Percentiles rank a stretch among this genome's conserved stretches.
Conservation (phyloP, 2,113 vertebrate species). For the Scopus umbretta region DNA sequence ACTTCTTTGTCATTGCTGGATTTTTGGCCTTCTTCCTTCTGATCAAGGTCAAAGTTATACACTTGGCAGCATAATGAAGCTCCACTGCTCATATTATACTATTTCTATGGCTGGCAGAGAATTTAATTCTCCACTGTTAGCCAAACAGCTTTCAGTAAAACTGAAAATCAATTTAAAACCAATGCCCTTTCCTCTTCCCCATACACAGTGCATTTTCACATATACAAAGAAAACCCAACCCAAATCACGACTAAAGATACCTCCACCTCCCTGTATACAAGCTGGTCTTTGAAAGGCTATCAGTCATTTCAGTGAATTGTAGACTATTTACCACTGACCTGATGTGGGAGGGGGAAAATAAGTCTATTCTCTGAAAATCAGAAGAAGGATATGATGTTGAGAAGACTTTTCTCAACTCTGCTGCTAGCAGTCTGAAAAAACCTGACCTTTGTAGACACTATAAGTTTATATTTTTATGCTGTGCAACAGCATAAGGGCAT, state of each 20-base stretch:
- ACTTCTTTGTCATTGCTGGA: slow-evolving; percentile 1
- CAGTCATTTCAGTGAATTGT: neutral
- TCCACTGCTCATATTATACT: neutral
- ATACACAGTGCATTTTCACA: neutral
- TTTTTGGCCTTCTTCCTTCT: neutral
- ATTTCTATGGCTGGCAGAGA: neutral
- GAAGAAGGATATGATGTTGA: neutral
- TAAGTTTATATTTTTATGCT: neutral
- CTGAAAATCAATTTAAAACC: neutral
- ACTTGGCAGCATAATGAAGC: neutral
- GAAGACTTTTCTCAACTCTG: neutral
- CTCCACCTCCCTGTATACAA: neutral
- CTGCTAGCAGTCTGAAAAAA: neutral
- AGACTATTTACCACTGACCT: neutral
- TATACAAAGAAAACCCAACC: neutral
- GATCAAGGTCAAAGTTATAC: neutral
- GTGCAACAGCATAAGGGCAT: neutral
- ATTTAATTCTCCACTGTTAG: neutral
- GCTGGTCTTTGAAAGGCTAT: neutral
- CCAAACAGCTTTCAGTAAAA: neutral
- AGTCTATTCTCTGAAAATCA: neutral
- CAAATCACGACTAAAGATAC: neutral
- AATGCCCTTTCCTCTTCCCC: neutral
- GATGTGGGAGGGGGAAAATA: neutral
- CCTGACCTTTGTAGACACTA: rapidly evolving